Base-by-base conservation (phyloP, 2,113 vertebrate genomes). In the Mustela nigripes region DNA sequence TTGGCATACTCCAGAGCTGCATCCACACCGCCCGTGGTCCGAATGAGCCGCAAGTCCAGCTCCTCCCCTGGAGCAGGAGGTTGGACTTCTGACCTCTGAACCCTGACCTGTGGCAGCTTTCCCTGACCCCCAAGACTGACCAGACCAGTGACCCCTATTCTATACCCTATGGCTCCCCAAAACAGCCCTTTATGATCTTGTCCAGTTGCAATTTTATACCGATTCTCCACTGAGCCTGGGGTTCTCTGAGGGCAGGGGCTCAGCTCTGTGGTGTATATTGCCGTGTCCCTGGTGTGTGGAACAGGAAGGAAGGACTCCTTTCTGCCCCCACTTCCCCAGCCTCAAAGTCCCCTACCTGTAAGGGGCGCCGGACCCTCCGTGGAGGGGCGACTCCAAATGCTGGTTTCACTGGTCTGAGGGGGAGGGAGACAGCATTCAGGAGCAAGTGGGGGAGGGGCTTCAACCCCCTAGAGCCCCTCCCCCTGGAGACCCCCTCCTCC, bases 1-100 rank as follows among this genome's bases (percentile, higher is more conserved):
- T 99, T 99, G 97, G 99, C 98, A 0, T 99, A 99, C 7, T 99
- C 99, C 56, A 99, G 98, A 2, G 99, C 99, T 0, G 99, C 98
- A 16, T 99, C 99, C 76, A 99, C 99, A 18, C 99, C 99, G 0
- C 99, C 99, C 53, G 99, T 99, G 1, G 99, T 99, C 83, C 98
- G 99, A 76, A 99, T 98, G 85, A 99, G 99, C 92, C 98, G 98
- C 96, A 99, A 98, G 78, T 99, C 99, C 22, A 99, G 99, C 79
- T 99, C 99, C 96, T 99, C 98, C 62, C 92, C 99, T 98, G 97
- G 98, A 36, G 92, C 98, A 97, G 73, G 78, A 1, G 24, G 53
- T n/a, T 31, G 7, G 42, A 63, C 5, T 50, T 73, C 53, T 91
- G 91, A 88, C 56, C 60, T 71, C 39, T 74, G 85, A 83, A 33